Conservation (phyloP, 2,113 vertebrate genomes). For the Muntiacus reevesi region DNA sequence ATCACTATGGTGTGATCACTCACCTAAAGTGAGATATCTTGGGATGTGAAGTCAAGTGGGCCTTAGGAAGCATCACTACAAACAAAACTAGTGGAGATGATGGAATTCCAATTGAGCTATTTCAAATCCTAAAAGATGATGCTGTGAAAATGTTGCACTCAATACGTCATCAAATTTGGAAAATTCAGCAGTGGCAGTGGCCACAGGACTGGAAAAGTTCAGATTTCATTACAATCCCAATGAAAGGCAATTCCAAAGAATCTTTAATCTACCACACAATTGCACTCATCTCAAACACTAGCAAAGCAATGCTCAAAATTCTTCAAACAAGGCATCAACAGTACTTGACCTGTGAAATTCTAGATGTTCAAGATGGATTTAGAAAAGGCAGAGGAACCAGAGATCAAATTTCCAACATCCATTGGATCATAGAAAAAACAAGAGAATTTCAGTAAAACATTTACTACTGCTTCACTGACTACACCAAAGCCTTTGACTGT, state of each 20-base stretch:
- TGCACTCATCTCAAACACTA: neutral
- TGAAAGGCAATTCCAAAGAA: neutral
- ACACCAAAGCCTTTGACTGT: neutral
- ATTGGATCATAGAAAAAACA: neutral
- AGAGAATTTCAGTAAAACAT: neutral
- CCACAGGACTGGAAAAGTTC: neutral
- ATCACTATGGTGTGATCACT: neutral
- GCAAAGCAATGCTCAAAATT: neutral
- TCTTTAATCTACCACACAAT: neutral
- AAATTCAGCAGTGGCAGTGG: neutral
- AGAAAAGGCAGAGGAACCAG: neutral
- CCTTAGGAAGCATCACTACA: neutral
- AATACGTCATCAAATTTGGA: neutral
- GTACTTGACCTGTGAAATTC: neutral
- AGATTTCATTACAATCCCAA: neutral
- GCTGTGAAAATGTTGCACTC: neutral
- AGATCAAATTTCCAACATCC: neutral
- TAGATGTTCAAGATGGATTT: neutral
- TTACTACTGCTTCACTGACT: neutral
- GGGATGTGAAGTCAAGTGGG: neutral
- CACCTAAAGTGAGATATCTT: neutral
- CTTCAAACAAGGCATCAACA: neutral
- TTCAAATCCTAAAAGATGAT: neutral
- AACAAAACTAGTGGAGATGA: neutral
- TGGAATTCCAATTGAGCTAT: neutral